Conservation (phyloP, 2,888 invertebrate species). For the Eupithecia centaureata region DNA sequence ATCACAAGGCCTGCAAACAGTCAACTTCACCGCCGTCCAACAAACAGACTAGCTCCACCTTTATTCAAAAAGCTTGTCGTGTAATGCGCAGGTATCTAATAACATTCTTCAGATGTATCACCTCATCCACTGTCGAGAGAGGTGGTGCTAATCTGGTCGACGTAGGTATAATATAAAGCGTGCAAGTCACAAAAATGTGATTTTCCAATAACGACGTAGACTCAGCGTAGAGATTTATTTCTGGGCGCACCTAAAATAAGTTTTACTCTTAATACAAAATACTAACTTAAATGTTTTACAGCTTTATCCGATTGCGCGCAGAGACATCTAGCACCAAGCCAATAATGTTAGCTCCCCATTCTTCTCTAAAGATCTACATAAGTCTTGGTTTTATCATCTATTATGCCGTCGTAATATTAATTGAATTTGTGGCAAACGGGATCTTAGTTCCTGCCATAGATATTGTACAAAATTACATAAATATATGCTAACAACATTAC, state of each 20-base stretch:
- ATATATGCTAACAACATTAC: constrained; percentile 13
- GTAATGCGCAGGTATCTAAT: no score
- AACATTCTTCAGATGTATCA: not conserved
- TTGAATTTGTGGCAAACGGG: not conserved
- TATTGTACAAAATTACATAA: constrained; percentile 26
- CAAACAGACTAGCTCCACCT: not conserved
- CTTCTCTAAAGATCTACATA: not conserved
- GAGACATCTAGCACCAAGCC: constrained; percentile 5
- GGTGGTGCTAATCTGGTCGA: not conserved
- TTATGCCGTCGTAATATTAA: not conserved
- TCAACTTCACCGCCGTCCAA: not conserved
- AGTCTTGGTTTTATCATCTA: not conserved
- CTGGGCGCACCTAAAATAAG: not conserved
- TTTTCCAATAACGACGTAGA: not conserved
- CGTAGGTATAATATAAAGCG: not conserved
- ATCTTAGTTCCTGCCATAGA: constrained; percentile 7
- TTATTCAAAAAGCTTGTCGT: no score
- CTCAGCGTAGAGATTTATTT: not conserved
- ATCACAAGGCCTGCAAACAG: not conserved
- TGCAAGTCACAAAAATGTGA: constrained; percentile 1
- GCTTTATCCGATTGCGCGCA: not conserved
- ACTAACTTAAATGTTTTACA: not conserved
- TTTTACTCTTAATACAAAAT: not conserved
- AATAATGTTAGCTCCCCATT: not conserved
- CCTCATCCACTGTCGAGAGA: not conserved